Base-by-base conservation (phyloP, 2,888 invertebrate species). In the Molorchus minor region DNA sequence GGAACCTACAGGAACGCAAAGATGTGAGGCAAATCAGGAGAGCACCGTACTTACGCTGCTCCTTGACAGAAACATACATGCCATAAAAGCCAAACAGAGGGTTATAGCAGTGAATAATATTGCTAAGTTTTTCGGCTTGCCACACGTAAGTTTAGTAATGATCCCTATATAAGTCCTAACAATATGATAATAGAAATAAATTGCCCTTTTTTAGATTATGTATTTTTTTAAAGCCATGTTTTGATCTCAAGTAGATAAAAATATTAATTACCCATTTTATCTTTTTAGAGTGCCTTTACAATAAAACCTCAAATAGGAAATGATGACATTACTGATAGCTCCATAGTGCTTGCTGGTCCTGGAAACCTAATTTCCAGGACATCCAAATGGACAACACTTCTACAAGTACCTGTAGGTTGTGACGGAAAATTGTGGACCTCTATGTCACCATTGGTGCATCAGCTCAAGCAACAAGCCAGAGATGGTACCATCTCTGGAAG, bases 401-500 rank as follows among this genome's bases (percentile, higher is more conserved):
- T 86, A 52, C 80, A 84, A 71, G 83, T 85, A 0, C 82, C 90
- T 84, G 90, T 92, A 56, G 93, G 93, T 2, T 93, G 93, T 78
- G 88, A 88, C 44, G 88, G 87, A 41, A 85, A 85, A 64, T 81
- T 92, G 20, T 88, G 89, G 86, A 80, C 83, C n/a, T 84, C 87
- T 46, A 87, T 89, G 71, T 84, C 85, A 35, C 83, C 87, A 19
- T 79, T 89, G 10, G 84, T 92, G n/a, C 86, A 87, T 25, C 86
- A 87, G 25, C 78, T 92, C 8, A 85, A 90, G 60, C 86, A 87
- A 46, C 88, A 90, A 69, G 85, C 91, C 0, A 83, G 85, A 2
- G 91, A 91, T 72, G 92, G 92, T 0, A 88, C 88, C 0, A 82
- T 93, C 52, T 83, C 88, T n/a, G 15, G 87, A 88, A 73, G 84